Percentiles rank a stretch among this genome's conserved stretches.
Conservation (phyloP, 1,140 invertebrate species). For the Ceratosolen solmsi region DNA sequence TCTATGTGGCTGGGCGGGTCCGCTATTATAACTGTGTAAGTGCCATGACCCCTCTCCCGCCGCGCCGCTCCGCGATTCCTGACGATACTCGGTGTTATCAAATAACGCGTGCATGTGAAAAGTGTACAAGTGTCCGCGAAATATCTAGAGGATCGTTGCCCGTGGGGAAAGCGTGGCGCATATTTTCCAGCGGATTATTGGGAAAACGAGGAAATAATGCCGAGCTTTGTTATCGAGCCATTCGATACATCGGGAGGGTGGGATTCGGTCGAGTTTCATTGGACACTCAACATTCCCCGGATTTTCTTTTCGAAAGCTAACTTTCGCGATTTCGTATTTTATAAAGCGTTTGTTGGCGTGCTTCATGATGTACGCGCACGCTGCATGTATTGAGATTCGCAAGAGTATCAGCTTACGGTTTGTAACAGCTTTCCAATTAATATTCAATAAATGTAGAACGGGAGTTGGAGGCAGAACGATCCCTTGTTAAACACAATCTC, state of each 20-base stretch:
- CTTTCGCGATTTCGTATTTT: neutral
- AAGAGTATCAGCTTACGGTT: neutral
- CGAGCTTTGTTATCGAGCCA: neutral
- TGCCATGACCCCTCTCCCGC: too few relatives aligned
- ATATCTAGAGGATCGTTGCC: neutral
- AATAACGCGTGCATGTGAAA: too few relatives aligned
- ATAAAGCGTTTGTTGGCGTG: too few relatives aligned
- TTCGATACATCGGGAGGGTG: neutral
- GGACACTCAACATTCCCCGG: neutral
- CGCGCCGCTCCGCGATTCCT: too few relatives aligned
- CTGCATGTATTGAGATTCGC: neutral
- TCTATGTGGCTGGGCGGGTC: too few relatives aligned
- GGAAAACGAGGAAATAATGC: conserved; percentile 36
- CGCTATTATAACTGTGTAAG: too few relatives aligned
- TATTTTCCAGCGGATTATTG: conserved; percentile 30
- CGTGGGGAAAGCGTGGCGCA: neutral
- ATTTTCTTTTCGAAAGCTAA: neutral
- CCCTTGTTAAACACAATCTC: too few relatives aligned
- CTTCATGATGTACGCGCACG: too few relatives aligned
- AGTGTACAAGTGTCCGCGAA: neutral
- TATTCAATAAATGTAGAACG: too few relatives aligned
- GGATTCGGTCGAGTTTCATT: neutral
- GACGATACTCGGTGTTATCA: too few relatives aligned
- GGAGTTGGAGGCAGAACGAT: too few relatives aligned
- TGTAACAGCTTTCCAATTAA: too few relatives aligned